Base-by-base conservation (phyloP, 92 coral and sea anemone species). In the Epizoanthus scotinus region DNA sequence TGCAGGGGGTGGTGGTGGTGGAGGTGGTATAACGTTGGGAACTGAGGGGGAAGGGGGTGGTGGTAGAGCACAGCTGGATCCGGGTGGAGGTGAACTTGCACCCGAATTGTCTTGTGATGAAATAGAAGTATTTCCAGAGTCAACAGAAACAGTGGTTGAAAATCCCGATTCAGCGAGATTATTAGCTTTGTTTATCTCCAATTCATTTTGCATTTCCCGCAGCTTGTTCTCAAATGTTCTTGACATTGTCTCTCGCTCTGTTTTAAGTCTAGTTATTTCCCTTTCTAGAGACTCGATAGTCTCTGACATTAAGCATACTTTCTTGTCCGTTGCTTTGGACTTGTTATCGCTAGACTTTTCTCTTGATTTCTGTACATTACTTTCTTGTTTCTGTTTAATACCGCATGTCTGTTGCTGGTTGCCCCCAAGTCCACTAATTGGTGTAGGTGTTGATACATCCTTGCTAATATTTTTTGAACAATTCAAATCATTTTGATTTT, bases 1-100 rank as follows among this genome's bases (percentile, higher is more conserved):
- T 63, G 84, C 63, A 31, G 71, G 78, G n/a, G 91, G 91, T 25
- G 90, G 89, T 21, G 87, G 91, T 55, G 97, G 90, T n/a, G 95
- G 94, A 24, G 98, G 92, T 8, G 98, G 87, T 38, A 92, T 83
- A n/a, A 17, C 87, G 84, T 12, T 70, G 82, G 64, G 78, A 17
- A 18, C 71, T 64, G 17, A 44, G 57, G 88, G 87, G 29, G 74
- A 75, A 38, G 91, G 91, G 44, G 91, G 91, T 34, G 91, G 87
- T 31, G 94, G 91, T 13, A 88, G 88, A 20, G 88, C 61, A 27
- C 27, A 49, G 77, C 82, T 74, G 40, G 82, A 73, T 52, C 54
- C 50, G 2, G 73, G 72, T 29, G 57, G 73, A 5, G 81, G 26
- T 21, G 89, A 87, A 34, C 94, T 84, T 13, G 85, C 50, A 21